phyloP scores from a whole-genome alignment of 2,888 invertebrate genomes.

The Neoscelio sp. region DNA sequence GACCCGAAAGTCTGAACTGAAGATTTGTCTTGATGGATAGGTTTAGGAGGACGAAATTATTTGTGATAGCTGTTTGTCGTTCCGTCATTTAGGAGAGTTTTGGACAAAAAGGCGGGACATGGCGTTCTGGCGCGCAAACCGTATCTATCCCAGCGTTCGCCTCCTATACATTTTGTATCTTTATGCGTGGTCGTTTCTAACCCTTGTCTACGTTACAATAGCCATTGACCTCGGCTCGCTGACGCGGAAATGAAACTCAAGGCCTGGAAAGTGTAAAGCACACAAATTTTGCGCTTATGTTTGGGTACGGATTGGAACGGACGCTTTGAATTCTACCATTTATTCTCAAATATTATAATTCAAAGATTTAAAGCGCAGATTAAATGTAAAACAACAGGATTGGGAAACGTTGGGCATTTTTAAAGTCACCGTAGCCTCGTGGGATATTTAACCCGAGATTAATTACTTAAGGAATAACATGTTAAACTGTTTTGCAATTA shows the following conservation, averaged over 20 bases:
- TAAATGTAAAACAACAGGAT: too few species aligned
- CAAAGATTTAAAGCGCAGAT: too few species aligned
- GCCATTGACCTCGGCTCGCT: slow-evolving; percentile 66
- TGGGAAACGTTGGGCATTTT: too few species aligned
- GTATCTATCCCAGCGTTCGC: slow-evolving; percentile 34
- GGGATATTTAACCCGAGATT: too few species aligned
- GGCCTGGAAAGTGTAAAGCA: slow-evolving; percentile 56
- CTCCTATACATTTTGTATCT: slow-evolving; percentile 52
- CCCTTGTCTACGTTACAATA: slow-evolving; percentile 65
- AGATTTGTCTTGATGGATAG: too few species aligned
- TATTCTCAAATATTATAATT: too few species aligned
- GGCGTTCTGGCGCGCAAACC: slow-evolving; percentile 8
- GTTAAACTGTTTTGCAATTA: too few species aligned
- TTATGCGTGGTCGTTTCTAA: slow-evolving; percentile 59
- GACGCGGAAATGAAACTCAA: slow-evolving; percentile 64
- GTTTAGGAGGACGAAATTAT: slow-evolving; percentile 6
- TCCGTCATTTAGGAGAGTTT: slow-evolving; percentile 18
- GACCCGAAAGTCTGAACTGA: too few species aligned
- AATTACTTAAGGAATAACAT: too few species aligned
- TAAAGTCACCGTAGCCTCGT: too few species aligned
- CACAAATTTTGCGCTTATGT: slow-evolving; percentile 59
- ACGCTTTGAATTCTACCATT: slow-evolving; percentile 9
- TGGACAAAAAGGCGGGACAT: slow-evolving; percentile 39
- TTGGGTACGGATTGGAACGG: slow-evolving; percentile 22
- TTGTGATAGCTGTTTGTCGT: slow-evolving; percentile 35